Evolutionary conservation across 2,113 vertebrate genomes (phyloP).

Genomic region (Phocoena sinus): DNA sequence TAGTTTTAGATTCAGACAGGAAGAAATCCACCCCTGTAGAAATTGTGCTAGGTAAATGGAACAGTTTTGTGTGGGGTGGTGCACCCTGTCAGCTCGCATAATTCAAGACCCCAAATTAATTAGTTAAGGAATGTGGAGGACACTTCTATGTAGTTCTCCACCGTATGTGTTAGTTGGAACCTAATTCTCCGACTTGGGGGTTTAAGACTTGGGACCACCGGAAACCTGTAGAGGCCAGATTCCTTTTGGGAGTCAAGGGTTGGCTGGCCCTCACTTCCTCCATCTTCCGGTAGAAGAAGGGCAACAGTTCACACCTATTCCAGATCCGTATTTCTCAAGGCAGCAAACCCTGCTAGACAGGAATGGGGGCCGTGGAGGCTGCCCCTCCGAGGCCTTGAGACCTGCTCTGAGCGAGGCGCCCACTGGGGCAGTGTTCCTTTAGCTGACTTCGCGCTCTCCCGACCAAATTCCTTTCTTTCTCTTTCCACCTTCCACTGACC

Average conservation of each 20-base stretch:
- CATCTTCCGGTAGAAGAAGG: not conserved
- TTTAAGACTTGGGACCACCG: not conserved
- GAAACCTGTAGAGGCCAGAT: not conserved
- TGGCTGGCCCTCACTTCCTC: not conserved
- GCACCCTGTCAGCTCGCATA: not conserved
- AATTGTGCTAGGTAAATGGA: not conserved
- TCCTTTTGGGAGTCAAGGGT: not conserved
- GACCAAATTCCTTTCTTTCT: not conserved
- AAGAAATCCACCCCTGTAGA: slow-evolving; percentile 1
- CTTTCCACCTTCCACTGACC: not conserved
- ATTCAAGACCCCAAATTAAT: not conserved
- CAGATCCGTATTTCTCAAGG: not conserved
- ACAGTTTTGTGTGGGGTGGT: not conserved
- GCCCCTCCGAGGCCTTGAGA: not conserved
- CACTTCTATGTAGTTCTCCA: not conserved
- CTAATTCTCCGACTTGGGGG: not conserved
- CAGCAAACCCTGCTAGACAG: not conserved
- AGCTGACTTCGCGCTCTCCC: not conserved
- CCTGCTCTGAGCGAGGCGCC: not conserved
- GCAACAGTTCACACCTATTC: not conserved
- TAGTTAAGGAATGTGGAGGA: not conserved
- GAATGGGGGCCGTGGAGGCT: not conserved
- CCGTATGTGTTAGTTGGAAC: not conserved
- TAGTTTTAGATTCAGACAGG: slow-evolving; percentile 28
- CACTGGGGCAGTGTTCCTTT: not conserved